Base-by-base conservation (phyloP, 2,113 vertebrate genomes). In the Lonchura striata region DNA sequence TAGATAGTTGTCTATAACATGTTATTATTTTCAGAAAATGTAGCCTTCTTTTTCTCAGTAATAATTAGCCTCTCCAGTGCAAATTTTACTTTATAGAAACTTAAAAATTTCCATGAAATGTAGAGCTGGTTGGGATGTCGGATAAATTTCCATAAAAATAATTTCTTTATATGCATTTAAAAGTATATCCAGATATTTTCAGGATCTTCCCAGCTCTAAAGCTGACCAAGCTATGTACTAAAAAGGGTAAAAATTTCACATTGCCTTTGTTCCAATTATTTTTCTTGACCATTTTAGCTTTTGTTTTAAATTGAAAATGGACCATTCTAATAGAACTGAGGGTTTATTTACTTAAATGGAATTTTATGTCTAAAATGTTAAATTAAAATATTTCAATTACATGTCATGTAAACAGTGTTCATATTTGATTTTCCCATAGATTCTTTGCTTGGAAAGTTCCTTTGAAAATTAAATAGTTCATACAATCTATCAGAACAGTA, bases 291-390 rank as follows among this genome's bases (percentile, higher is more conserved):
- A 23, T 78, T 76, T 85, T 37, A 71, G 35, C 15, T 88, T 79
- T 74, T 70, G 42, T 65, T 94, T 91, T 50, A 70, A 84, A 70
- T 47, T 88, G 37, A 44, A 5, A 7, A 21, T 60, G 7, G 54
- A 53, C 10, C 0, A 0, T 56, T 88, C 41, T 30, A 63, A 24
- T 35, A 78, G 22, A 83, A 70, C 6, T 1, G 1, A 30, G 6
- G 2, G 7, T 78, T 20, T 33, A 37, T 42, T 24, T 12, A 37
- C 12, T 57, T 9, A 49, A 72, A 92, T 42, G 23, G 30, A 82
- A 52, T 78, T 78, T 92, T 68, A 54, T 66, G 8, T 54, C 30
- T 63, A 68, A 88, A 78, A 37, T 59, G 7, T 53, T 39, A 88
- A 69, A 74, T 83, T 13, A 84, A 83, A 79, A 63, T 2, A 70